Percentiles rank a stretch among this genome's conserved stretches.
Conservation (phyloP, 2,888 invertebrate species). For the Ichneumoninae sp. region DNA sequence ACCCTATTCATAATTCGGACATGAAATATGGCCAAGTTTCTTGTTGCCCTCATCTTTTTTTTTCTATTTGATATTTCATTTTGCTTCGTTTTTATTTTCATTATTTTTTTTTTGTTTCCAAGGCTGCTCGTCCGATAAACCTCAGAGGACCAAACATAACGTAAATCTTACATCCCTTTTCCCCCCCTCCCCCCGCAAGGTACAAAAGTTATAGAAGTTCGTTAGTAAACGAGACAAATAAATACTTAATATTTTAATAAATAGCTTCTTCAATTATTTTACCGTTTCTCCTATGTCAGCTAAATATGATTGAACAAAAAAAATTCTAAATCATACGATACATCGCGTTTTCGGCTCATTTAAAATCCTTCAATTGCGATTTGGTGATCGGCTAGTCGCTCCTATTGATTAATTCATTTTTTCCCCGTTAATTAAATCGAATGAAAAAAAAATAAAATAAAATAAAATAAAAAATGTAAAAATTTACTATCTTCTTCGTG, state of each 20-base stretch:
- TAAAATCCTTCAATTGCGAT: constrained; percentile 66
- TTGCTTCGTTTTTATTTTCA: constrained; percentile 51
- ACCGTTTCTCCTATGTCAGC: constrained; percentile 69
- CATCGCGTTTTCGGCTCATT: constrained; percentile 68
- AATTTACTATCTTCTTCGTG: constrained; percentile 3
- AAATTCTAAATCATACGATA: constrained; percentile 69
- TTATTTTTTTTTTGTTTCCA: constrained; percentile 70
- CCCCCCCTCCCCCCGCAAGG: constrained; percentile 46
- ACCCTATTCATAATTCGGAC: constrained; percentile 67
- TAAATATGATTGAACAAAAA: constrained; percentile 69
- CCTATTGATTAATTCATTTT: not conserved
- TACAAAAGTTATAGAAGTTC: constrained; percentile 58
- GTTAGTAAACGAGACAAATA: constrained; percentile 68
- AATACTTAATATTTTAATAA: constrained; percentile 78
- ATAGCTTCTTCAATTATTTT: constrained; percentile 72
- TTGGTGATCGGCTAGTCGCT: constrained; percentile 69
- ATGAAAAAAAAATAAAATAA: not conserved
- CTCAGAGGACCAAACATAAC: constrained; percentile 81
- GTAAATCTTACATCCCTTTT: constrained; percentile 22
- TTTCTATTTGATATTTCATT: constrained; percentile 38
- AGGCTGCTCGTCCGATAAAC: constrained; percentile 82
- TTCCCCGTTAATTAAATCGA: not conserved
- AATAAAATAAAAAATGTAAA: not conserved
- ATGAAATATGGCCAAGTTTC: constrained; percentile 39
- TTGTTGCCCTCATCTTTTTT: constrained; percentile 29